These are phyloP conservation scores for Pegoplata infirma DNA, from an alignment of 2,888 invertebrate genomes.

Conservation along the genomic window DNA sequence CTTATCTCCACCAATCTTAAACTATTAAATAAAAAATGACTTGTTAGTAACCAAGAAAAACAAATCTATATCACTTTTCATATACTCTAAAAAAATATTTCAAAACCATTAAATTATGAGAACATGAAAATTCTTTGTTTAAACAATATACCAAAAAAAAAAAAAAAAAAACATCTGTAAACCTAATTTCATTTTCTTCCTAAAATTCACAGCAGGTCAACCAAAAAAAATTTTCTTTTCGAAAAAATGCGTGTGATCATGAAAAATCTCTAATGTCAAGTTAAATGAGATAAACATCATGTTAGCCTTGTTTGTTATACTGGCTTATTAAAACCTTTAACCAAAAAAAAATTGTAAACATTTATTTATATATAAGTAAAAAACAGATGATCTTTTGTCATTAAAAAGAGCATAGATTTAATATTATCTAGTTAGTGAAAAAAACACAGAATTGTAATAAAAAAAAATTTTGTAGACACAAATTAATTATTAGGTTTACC, in stretches of 20 bases:
- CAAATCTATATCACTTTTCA: slow-evolving; percentile 48
- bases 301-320: slow-evolving; percentile 46
- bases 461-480: slow-evolving; percentile 51
- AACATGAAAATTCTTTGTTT: not conserved
- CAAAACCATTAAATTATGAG: slow-evolving; percentile 44
- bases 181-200: slow-evolving; percentile 72
- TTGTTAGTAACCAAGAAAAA: slow-evolving; percentile 1
- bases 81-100: no score
- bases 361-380: not conserved
- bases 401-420: slow-evolving; percentile 49
- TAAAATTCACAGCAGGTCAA: slow-evolving; percentile 66
- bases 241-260: slow-evolving; percentile 60
- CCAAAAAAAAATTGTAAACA: slow-evolving; percentile 33
- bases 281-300: slow-evolving; percentile 53
- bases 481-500: slow-evolving; percentile 52
- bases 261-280: slow-evolving; percentile 55
- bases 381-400: slow-evolving; percentile 47
- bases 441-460: not conserved
- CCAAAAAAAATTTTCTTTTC: not conserved
- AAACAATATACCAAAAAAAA: not conserved
- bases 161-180: slow-evolving; percentile 70
- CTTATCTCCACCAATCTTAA: slow-evolving; percentile 30
- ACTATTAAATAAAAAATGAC: slow-evolving; percentile 38
- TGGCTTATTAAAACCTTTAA: slow-evolving; percentile 40
- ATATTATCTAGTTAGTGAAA: slow-evolving; percentile 30